Conservation (phyloP, 2,113 vertebrate genomes). For the Gavialis gangeticus region DNA sequence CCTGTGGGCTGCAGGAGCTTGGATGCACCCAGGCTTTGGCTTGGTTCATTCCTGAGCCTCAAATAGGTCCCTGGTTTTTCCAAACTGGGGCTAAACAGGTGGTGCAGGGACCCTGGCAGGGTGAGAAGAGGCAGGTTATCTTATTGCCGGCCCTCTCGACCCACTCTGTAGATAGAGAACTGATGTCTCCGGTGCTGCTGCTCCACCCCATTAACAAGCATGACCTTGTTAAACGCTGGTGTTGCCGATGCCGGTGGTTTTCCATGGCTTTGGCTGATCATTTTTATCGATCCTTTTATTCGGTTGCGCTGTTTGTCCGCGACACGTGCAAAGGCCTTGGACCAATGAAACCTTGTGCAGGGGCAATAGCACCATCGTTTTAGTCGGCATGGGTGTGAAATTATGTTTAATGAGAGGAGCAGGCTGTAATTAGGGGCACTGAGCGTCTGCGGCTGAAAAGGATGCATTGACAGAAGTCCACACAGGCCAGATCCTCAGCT, state of each 20-base stretch:
- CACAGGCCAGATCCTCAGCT: too few relatives aligned
- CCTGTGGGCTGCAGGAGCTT: not conserved
- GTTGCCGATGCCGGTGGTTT: not conserved
- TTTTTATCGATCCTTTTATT: not conserved
- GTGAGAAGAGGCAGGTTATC: too few relatives aligned
- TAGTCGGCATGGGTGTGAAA: not conserved
- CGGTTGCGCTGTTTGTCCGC: not conserved
- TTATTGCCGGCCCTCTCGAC: too few relatives aligned
- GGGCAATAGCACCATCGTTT: not conserved
- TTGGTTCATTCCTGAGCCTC: too few relatives aligned
- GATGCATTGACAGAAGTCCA: too few relatives aligned
- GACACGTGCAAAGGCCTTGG: too few relatives aligned
- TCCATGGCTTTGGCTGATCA: not conserved
- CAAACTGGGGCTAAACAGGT: too few relatives aligned
- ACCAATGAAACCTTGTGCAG: not conserved
- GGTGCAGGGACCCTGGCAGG: too few relatives aligned
- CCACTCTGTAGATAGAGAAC: not conserved
- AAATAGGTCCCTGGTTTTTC: too few relatives aligned
- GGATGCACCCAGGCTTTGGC: not conserved
- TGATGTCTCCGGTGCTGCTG: not conserved
- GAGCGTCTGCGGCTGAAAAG: too few relatives aligned
- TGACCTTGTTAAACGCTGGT: not conserved
- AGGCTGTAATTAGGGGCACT: too few relatives aligned
- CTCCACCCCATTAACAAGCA: not conserved
- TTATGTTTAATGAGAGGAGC: not conserved